Conservation (phyloP, 2,113 vertebrate species). For the Lepidothrix coronata region DNA sequence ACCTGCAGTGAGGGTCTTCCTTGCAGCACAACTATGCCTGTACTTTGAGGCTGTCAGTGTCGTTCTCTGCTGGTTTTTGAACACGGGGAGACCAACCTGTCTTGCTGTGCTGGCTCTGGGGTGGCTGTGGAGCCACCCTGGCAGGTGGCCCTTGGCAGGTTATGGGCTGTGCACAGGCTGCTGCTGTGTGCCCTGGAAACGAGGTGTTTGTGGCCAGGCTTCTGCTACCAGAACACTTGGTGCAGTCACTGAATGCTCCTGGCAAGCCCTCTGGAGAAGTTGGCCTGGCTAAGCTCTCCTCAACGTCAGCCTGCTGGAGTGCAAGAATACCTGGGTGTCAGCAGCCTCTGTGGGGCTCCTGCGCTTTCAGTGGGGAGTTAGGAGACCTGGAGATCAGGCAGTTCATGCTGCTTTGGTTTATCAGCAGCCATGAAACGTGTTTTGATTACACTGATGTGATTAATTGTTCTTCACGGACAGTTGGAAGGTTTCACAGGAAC, state of each 20-base stretch:
- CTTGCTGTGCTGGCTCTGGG: not conserved
- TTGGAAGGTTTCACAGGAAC: not conserved
- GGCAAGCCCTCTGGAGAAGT: not conserved
- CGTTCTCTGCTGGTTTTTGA: not conserved
- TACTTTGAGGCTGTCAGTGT: not conserved
- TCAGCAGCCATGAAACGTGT: not conserved
- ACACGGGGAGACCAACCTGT: not conserved
- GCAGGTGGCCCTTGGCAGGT: not conserved
- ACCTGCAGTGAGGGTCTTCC: not conserved
- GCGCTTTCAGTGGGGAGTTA: not conserved
- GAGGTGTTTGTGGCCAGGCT: not conserved
- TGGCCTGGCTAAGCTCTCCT: not conserved
- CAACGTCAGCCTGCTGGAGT: not conserved
- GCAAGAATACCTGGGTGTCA: not conserved
- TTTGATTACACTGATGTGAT: not conserved
- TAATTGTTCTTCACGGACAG: not conserved
- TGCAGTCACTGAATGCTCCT: fast-evolving
- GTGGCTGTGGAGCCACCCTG: not conserved
- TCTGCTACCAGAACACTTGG: not conserved
- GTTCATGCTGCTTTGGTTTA: not conserved
- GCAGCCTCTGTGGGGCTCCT: not conserved
- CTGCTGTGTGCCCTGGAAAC: fast-evolving
- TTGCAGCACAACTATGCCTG: not conserved
- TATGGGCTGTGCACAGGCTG: fast-evolving
- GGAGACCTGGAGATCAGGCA: not conserved